phyloP scores from a whole-genome alignment of 1,140 invertebrate species.

The Aphis gossypii region DNA sequence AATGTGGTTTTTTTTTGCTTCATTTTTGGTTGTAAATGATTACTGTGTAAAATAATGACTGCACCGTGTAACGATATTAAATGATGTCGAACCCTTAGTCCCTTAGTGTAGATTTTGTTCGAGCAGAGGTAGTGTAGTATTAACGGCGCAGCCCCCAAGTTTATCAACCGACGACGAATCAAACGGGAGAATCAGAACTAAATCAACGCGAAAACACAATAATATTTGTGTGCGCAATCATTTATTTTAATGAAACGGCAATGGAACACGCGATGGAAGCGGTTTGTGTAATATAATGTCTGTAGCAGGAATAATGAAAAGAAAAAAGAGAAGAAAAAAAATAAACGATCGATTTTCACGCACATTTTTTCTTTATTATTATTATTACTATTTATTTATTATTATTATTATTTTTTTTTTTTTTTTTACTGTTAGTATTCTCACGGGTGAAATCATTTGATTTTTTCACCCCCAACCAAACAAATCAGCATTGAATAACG shows the following conservation, averaged over 20 bases:
- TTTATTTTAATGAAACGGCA: conserved; percentile 37
- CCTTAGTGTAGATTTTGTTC: neutral
- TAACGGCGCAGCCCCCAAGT: neutral
- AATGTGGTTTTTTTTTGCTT: neutral
- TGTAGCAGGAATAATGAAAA: neutral
- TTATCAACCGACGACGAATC: neutral
- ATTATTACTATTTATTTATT: neutral
- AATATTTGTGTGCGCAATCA: conserved; percentile 12
- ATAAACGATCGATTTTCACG: neutral
- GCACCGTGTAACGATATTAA: neutral
- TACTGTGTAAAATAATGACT: neutral
- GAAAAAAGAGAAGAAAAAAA: neutral
- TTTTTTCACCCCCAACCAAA: neutral
- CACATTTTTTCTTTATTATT: neutral
- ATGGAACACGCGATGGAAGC: conserved; percentile 8
- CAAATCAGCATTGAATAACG: conserved; percentile 29
- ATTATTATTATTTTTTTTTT: neutral
- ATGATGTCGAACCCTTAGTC: neutral
- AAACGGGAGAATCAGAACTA: neutral
- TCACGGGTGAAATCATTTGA: neutral
- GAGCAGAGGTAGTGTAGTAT: neutral
- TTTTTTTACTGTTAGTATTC: neutral
- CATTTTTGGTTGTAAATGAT: neutral
- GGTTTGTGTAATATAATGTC: neutral
- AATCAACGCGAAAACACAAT: neutral